A percentile compares a stretch with the other conserved stretches of the same genome.
Conservation (phyloP, 1,140 invertebrate species). For the Brachionus calyciflorus region DNA sequence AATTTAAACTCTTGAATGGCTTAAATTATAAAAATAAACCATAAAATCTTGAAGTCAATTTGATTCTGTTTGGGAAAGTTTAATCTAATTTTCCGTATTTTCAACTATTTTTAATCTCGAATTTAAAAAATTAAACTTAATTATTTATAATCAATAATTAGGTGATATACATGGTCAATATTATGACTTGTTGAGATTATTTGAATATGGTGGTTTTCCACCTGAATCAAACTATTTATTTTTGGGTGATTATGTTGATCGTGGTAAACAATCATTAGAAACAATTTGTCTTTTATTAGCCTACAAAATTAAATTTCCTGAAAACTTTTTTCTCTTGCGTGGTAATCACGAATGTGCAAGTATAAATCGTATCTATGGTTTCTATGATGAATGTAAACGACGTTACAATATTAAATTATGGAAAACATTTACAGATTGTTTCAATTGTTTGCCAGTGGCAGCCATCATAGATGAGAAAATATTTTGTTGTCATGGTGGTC, state of each 20-base stretch:
- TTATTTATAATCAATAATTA: neutral
- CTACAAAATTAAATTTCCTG: conserved; percentile 92
- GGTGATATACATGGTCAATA: conserved; percentile 92
- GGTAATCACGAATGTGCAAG: conserved; percentile 71
- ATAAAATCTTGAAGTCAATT: too few relatives aligned
- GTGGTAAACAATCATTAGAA: conserved; percentile 67
- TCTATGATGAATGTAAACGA: conserved; percentile 68
- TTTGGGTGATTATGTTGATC: conserved; percentile 72
- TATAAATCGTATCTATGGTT: conserved; percentile 68
- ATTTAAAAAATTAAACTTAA: conserved; percentile 30
- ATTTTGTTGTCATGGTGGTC: conserved; percentile 89
- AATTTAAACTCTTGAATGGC: too few relatives aligned
- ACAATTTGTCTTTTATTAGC: conserved; percentile 74
- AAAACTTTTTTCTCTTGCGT: conserved; percentile 82
- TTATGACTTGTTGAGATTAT: conserved; percentile 91
- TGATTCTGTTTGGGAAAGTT: too few relatives aligned
- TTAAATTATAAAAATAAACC: too few relatives aligned
- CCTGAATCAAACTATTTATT: conserved; percentile 99
- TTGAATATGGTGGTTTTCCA: conserved; percentile 99
- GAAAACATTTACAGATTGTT: conserved; percentile 65
- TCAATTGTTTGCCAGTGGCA: conserved; percentile 68
- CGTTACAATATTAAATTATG: conserved; percentile 65
- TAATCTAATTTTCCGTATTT: too few relatives aligned
- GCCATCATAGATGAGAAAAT: conserved; percentile 91
- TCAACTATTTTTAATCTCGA: neutral